Percentiles rank a stretch among this genome's conserved stretches.
Evolutionary conservation across 2,888 invertebrate genomes (phyloP).

Genomic region (Pantelozetes paolii): DNA sequence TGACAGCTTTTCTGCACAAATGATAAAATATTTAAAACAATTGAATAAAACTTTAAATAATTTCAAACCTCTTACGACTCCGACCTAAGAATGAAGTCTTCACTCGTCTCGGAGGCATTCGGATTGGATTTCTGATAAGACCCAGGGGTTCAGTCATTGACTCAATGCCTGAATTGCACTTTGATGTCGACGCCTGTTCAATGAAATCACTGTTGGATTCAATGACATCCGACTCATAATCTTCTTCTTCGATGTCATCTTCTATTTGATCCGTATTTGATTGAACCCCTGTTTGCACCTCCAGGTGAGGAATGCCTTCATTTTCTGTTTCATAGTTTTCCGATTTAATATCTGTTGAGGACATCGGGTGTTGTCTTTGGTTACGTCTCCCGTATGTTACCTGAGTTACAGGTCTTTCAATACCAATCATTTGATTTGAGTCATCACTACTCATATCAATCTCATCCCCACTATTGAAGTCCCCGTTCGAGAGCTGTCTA

Average conservation of each 20-base stretch:
- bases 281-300: too few relatives aligned
- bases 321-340: neutral
- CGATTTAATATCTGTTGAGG: neutral
- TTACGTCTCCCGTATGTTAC: neutral
- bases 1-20: neutral
- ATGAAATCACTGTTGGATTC: neutral
- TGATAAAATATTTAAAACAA: too few relatives aligned
- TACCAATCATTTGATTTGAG: neutral
- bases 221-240: neutral
- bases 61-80: neutral
- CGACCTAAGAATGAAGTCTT: neutral
- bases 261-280: neutral
- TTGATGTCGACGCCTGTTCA: neutral
- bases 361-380: neutral
- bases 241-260: neutral
- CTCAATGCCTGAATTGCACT: neutral
- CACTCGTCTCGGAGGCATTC: neutral
- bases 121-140: neutral
- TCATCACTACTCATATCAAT: neutral
- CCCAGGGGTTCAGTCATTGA: neutral
- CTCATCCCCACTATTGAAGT: neutral
- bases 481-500: constrained; percentile 16
- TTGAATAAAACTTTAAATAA: neutral
- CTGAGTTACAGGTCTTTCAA: neutral
- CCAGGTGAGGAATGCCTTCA: too few relatives aligned